Conservation (phyloP, 2,888 invertebrate genomes). For the Pseudoips prasinana region DNA sequence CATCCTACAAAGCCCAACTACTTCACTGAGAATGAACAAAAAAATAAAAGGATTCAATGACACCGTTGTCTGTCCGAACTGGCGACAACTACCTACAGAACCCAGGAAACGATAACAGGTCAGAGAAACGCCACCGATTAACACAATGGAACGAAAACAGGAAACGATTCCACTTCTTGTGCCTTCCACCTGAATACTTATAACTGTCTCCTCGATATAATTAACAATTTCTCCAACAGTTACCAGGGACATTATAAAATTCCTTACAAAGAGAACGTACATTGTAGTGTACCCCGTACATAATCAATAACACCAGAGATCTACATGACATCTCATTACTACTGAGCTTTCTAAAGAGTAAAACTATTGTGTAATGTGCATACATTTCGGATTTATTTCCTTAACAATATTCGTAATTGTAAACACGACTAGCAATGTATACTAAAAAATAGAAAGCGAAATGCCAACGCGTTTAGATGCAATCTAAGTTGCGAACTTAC, state of each 20-base stretch:
- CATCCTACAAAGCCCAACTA: too few species aligned
- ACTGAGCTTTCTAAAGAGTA: constrained; percentile 31
- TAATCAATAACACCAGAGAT: constrained; percentile 19
- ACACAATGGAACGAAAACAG: background rate
- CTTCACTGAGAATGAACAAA: too few species aligned
- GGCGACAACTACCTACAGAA: too few species aligned
- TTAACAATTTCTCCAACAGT: background rate
- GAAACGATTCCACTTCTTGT: background rate
- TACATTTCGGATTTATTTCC: too few species aligned
- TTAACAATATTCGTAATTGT: too few species aligned
- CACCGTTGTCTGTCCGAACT: background rate
- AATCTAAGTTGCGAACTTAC: constrained; percentile 35
- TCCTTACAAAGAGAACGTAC: constrained; percentile 4
- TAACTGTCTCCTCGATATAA: background rate
- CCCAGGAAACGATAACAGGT: background rate
- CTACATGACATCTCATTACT: constrained; percentile 22
- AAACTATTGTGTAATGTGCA: background rate
- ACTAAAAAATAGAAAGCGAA: constrained; percentile 44
- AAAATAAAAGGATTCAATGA: too few species aligned
- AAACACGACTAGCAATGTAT: constrained; percentile 13
- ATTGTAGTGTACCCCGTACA: constrained; percentile 3
- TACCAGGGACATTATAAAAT: background rate
- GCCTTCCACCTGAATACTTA: background rate
- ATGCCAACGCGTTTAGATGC: constrained; percentile 42
- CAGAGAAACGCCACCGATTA: background rate